Conservation (phyloP, 2,797 vertebrate genomes). For the Coranthus polyacanthus region DNA sequence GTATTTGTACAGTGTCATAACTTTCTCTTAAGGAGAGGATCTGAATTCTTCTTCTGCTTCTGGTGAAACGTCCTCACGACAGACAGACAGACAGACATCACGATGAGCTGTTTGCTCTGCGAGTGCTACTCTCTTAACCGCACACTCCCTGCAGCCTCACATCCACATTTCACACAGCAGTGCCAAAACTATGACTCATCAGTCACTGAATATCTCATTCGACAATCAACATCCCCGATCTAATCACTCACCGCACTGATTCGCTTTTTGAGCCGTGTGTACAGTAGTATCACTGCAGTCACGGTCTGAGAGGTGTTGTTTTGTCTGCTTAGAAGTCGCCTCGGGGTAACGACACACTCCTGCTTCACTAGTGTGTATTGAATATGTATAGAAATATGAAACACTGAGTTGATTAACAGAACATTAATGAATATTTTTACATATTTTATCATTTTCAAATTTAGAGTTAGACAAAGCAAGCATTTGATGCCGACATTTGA, state of each 20-base stretch:
- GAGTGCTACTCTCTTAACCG: neutral
- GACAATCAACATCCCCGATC: conserved; percentile 16
- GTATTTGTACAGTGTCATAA: no score
- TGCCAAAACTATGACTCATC: conserved; percentile 24
- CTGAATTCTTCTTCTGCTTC: no score
- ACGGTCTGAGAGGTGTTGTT: neutral
- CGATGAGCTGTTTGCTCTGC: conserved; percentile 4
- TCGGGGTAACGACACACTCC: neutral
- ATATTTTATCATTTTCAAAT: no score
- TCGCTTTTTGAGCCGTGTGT: no score
- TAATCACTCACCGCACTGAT: conserved; percentile 2
- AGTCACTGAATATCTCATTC: neutral
- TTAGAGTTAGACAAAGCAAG: no score
- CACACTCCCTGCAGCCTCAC: neutral
- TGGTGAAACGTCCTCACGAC: neutral
- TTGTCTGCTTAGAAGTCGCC: neutral
- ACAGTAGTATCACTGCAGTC: conserved; percentile 16
- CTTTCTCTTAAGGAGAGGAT: no score
- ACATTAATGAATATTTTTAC: no score
- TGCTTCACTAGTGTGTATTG: neutral
- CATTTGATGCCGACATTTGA: no score
- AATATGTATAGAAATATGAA: no score
- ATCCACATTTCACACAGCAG: neutral
- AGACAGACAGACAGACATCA: neutral
- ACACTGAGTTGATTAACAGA: no score